Evolutionary conservation across 2,797 vertebrate species (phyloP), one percentile per base, ranked within the genome.

Genomic region (Trachops cirrhosus): DNA sequence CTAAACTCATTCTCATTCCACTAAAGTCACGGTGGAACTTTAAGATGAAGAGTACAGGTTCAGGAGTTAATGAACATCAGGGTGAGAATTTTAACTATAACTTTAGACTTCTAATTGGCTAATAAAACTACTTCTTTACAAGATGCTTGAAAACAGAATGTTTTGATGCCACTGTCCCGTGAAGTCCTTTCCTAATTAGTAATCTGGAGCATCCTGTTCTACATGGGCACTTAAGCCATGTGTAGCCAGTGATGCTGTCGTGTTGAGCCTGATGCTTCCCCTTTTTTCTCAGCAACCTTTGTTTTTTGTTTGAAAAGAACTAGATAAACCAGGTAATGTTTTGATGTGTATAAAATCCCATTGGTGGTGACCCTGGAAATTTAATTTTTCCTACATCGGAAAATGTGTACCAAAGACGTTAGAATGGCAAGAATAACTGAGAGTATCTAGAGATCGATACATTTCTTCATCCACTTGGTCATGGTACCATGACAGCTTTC

Each of bases 321-420:
- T 94, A 91, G 52, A 86, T 89, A 82, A 92, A 94, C 86, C 34
- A 34, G 19, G 77, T 91, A 79, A 48, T 93, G 86, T 85, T 78
- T 29, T 75, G 26, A 67, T 10, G 1, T 67, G 6, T 64, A 22
- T 89, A 89, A 96, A 90, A 78, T 70, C 18, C 24, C 68, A 62
- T 32, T 86, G 26, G 32, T 91, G 37, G 21, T 82, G 24, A 94
- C 74, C 84, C 19, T 88, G 46, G 24, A 83, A 91, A 91, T 71
- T 85, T 79, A 92, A 9, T 87, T 46, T 91, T 86, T 57, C 89
- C 54, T 89, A 18, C 59, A 78, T 96, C 12, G 86, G 82, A 50
- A 89, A 95, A 39, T 83, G 12, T 75, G 32, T 59, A 59, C 26
- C 22, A 87, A 77, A 94, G 71, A 59, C 75, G 29, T 41, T 87